Conservation (phyloP, 2,113 vertebrate species). For the Eupsittula cactorum region DNA sequence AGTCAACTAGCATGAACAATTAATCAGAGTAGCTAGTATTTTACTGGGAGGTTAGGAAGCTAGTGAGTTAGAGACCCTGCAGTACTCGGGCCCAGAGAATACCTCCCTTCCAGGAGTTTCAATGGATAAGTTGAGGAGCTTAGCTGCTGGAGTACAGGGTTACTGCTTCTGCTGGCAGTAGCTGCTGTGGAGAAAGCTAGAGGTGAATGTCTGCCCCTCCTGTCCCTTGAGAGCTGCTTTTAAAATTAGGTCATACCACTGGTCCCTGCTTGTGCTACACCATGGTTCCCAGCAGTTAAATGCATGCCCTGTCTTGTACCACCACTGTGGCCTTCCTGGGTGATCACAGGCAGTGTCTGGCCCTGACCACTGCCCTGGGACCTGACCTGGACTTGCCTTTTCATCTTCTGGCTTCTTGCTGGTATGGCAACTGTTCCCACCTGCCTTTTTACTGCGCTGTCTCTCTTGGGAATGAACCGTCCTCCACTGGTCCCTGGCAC, state of each 20-base stretch:
- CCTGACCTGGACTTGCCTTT: not conserved
- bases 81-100: not conserved
- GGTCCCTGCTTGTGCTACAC: not conserved
- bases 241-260: accelerated
- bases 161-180: not conserved
- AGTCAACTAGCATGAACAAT: not conserved
- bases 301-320: accelerated
- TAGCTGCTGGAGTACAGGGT: not conserved
- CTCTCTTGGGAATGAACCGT: not conserved
- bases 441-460: not conserved
- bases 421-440: not conserved
- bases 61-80: not conserved
- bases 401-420: not conserved
- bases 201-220: not conserved
- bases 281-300: not conserved
- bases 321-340: not conserved
- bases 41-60: not conserved
- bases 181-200: not conserved
- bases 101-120: not conserved
- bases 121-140: not conserved
- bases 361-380: not conserved
- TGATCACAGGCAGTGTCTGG: not conserved
- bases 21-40: not conserved
- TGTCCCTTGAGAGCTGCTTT: not conserved
- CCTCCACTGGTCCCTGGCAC: not conserved